Percentiles rank a stretch among this genome's conserved stretches.
These are phyloP conservation scores for Tethya wilhelma DNA, from an alignment of 37 sponge, comb jelly and placozoan species.

Conservation along the genomic window DNA sequence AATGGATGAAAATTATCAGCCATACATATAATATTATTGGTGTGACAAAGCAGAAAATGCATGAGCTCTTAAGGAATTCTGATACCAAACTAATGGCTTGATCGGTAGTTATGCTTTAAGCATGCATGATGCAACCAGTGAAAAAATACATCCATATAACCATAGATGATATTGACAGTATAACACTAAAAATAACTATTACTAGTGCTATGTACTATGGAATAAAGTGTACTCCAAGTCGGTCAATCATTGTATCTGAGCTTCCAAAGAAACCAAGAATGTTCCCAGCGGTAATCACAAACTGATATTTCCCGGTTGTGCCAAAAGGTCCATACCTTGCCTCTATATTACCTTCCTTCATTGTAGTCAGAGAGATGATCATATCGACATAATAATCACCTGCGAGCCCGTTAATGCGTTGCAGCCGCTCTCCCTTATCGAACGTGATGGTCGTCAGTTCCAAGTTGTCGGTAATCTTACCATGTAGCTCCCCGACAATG, in stretches of 20 bases:
- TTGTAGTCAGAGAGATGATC: not conserved
- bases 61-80: too few relatives aligned
- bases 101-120: too few relatives aligned
- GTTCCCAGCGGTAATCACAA: not conserved
- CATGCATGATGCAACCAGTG: too few relatives aligned
- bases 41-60: too few relatives aligned
- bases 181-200: too few relatives aligned
- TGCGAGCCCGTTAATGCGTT: not conserved
- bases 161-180: too few relatives aligned
- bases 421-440: not conserved
- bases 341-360: not conserved
- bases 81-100: too few relatives aligned
- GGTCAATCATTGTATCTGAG: not conserved
- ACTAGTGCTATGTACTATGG: too few relatives aligned
- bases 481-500: not conserved
- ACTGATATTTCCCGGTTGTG: not conserved
- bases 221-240: not conserved
- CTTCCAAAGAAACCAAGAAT: slow-evolving; percentile 24
- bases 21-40: too few relatives aligned
- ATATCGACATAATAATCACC: not conserved
- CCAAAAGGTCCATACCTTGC: slow-evolving; percentile 23
- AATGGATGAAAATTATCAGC: too few relatives aligned
- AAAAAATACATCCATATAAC: too few relatives aligned
- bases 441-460: not conserved
- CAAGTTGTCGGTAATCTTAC: not conserved